A percentile compares a stretch with the other conserved stretches of the same genome.
These are phyloP conservation scores for Villa cingulata DNA, from an alignment of 2,888 invertebrate species.

Conservation along the genomic window DNA sequence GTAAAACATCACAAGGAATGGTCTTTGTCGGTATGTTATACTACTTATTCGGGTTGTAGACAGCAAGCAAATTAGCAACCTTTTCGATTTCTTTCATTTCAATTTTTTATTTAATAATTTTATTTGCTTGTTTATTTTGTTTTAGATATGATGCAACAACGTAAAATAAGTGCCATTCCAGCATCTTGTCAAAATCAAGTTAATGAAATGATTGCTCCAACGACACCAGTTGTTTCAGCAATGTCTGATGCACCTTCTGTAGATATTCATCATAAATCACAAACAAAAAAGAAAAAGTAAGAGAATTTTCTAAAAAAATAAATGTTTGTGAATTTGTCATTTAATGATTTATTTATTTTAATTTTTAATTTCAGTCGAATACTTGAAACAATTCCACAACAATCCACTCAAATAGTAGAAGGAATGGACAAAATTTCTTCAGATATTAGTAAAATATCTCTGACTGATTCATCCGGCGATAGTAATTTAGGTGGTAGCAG, in stretches of 20 bases:
- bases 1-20: conserved; percentile 7
- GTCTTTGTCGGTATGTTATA: conserved; percentile 2
- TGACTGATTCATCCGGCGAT: no score
- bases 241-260: conserved; percentile 49
- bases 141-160: conserved; percentile 13
- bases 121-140: conserved; percentile 2
- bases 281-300: conserved; percentile 31
- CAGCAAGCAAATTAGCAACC: neutral
- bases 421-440: no score
- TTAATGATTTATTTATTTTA: conserved; percentile 1
- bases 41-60: no score
- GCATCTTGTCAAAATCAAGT: conserved; percentile 13
- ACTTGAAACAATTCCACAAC: conserved; percentile 20
- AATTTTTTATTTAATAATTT: neutral
- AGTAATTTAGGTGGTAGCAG: neutral
- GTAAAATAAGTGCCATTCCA: conserved; percentile 9
- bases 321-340: neutral
- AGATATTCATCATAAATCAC: conserved; percentile 31
- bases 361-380: conserved; percentile 25
- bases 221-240: conserved; percentile 55
- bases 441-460: neutral
- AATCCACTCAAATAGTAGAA: no score
- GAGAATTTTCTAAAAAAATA: neutral
- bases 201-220: conserved; percentile 3
- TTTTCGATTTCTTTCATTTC: neutral